Conservation (phyloP, 92 coral and sea anemone genomes). For the Epizoanthus rinbou region DNA sequence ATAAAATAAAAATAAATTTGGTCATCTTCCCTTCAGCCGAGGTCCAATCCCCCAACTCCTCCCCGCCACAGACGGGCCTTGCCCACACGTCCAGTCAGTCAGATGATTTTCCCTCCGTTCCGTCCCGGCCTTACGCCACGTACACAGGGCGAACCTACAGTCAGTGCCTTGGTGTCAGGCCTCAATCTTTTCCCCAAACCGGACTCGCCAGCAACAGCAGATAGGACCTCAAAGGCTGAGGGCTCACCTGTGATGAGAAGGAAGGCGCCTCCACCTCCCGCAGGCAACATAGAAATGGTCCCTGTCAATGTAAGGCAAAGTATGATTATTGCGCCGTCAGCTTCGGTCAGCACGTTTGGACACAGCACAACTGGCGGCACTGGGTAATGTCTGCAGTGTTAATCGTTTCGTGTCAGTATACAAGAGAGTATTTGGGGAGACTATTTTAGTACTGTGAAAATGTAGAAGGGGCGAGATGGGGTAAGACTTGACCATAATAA, state of each 20-base stretch:
- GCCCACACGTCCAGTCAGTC: conserved; percentile 81
- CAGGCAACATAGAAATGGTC: conserved; percentile 60
- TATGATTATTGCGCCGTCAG: conserved; percentile 61
- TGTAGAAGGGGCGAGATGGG: too few relatives aligned
- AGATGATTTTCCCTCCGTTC: conserved; percentile 69
- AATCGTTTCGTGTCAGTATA: too few relatives aligned
- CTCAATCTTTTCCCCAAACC: conserved; percentile 61
- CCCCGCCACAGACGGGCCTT: conserved; percentile 87
- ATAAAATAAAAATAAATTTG: not conserved
- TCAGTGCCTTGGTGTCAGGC: conserved; percentile 78
- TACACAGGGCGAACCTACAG: conserved; percentile 59
- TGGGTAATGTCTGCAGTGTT: not conserved
- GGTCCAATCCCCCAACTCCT: conserved; percentile 78
- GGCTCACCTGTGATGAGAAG: conserved; percentile 75
- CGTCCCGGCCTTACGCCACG: conserved; percentile 49
- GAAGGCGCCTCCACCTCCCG: conserved; percentile 75
- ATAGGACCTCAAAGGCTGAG: conserved; percentile 46
- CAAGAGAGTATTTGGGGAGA: too few relatives aligned
- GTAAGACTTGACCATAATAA: too few relatives aligned
- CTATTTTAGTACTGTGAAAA: too few relatives aligned
- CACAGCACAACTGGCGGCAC: conserved; percentile 56
- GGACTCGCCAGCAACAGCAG: conserved; percentile 53
- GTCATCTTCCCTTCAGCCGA: conserved; percentile 45
- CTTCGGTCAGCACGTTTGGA: conserved; percentile 47
- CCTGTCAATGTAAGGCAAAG: conserved; percentile 76